Evolutionary conservation across 2,113 vertebrate species (phyloP), one percentile per base, ranked within the genome.

Genomic region (Platichthys stellatus): DNA sequence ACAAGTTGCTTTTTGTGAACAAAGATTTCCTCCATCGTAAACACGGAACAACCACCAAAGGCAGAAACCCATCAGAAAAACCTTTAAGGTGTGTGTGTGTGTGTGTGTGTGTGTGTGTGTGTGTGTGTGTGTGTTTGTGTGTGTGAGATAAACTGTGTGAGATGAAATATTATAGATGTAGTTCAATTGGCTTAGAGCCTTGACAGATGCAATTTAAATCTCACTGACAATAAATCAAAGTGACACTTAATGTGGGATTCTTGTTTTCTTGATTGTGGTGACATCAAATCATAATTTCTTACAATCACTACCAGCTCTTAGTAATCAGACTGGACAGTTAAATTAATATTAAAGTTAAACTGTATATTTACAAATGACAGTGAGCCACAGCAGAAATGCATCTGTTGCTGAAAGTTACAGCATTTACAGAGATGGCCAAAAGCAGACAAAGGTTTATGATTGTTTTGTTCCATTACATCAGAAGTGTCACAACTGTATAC

Each of bases 141-240:
- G 26, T 7, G 18, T 20, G 31, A 35, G 26, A 35, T 9, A 56
- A 53, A 14, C 47, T 51, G 17, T 49, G 47, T 18, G 66, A 62
- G 63, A 75, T 84, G 35, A 85, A 84, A 69, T 65, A 74, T 81
- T 62, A 69, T 65, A 59, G 28, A 80, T 66, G 51, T 31, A 63
- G 74, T 73, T 80, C 21, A 75, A 73, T 64, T 74, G 58, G 63
- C 77, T 73, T 67, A 56, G 58, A 74, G 69, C 38, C 59, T 80
- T 69, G 58, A 69, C 68, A 81, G 68, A 80, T 76, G 65, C 58
- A 63, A 62, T 88, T 73, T 78, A 81, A 82, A 80, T 80, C 59
- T 59, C 28, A 61, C 58, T 67, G 64, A 86, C 81, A 72, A 73
- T 76, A n/a, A 85, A 69, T 84, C 63, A 78, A 72, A 84, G 38